Conservation (phyloP, 2,113 vertebrate species). For the Opisthocomus hoazin region DNA sequence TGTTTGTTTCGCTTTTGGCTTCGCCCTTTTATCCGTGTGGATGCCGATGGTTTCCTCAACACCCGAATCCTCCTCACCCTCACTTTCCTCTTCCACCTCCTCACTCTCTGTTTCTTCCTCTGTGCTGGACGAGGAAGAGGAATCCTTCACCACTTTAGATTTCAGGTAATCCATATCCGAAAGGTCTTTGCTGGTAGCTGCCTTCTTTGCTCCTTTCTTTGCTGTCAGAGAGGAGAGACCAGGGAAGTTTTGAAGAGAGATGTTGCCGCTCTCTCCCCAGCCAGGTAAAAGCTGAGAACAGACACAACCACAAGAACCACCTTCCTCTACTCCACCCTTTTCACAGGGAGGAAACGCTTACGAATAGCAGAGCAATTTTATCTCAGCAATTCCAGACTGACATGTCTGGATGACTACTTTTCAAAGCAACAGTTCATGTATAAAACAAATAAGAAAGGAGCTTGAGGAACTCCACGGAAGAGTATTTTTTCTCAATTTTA, state of each 20-base stretch:
- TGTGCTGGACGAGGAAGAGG: constrained; percentile 14
- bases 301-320: not conserved
- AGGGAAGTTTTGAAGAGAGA: not conserved
- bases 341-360: not conserved
- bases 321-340: not conserved
- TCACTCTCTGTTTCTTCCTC: constrained; percentile 40
- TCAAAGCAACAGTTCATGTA: fast-evolving
- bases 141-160: constrained; percentile 81
- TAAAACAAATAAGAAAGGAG: not conserved
- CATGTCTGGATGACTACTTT: not conserved
- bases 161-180: constrained; percentile 96
- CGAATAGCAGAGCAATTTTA: not conserved
- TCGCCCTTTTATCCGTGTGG: not conserved
- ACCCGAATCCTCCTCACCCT: not conserved
- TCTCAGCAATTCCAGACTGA: not conserved
- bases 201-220: constrained; percentile 9
- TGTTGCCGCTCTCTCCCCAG: not conserved
- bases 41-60: not conserved
- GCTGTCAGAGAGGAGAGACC: not conserved
- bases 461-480: not conserved
- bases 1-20: not conserved
- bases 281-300: not conserved
- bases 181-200: constrained; percentile 66
- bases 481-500: not conserved
- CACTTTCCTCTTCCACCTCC: not conserved